phyloP scores from a whole-genome alignment of 2,113 vertebrate species.

The Grantiella picta region DNA sequence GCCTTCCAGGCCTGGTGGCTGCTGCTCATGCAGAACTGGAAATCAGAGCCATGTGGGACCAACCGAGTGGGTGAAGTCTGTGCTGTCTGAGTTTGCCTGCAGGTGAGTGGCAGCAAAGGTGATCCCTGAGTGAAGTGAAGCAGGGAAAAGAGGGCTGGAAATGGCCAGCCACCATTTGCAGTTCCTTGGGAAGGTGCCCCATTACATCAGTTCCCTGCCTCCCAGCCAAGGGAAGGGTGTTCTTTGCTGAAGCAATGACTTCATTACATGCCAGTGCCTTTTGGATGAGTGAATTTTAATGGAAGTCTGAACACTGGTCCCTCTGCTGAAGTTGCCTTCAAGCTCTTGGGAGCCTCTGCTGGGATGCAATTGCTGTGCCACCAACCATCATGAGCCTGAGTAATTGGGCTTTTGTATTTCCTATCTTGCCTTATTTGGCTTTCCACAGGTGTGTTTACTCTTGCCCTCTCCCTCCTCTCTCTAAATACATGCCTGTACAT shows the following conservation, averaged over 20 bases:
- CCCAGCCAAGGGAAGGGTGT: not conserved
- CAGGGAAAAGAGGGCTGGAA: not conserved
- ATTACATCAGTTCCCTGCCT: not conserved
- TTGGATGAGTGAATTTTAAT: not conserved
- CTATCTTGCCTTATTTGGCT: slow-evolving; percentile 22
- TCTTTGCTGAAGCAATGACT: not conserved
- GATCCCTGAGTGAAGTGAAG: not conserved
- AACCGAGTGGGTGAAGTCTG: not conserved
- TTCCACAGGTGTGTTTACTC: not conserved
- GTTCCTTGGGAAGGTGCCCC: not conserved
- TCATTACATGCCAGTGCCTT: not conserved
- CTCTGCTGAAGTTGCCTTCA: not conserved
- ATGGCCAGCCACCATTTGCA: not conserved
- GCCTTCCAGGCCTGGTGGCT: slow-evolving; percentile 29
- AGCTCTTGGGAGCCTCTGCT: rapidly evolving
- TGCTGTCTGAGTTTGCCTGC: not conserved
- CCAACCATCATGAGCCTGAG: not conserved
- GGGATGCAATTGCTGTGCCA: not conserved
- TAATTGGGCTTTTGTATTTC: not conserved
- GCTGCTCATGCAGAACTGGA: not conserved
- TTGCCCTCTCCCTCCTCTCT: not conserved
- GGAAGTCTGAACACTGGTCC: not conserved
- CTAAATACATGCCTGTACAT: not conserved
- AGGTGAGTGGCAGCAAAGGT: not conserved
- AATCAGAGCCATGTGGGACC: slow-evolving; percentile 10